A percentile compares a stretch with the other conserved stretches of the same genome.
Conservation (phyloP, 1,140 invertebrate species). For the Lucilia cuprina region DNA sequence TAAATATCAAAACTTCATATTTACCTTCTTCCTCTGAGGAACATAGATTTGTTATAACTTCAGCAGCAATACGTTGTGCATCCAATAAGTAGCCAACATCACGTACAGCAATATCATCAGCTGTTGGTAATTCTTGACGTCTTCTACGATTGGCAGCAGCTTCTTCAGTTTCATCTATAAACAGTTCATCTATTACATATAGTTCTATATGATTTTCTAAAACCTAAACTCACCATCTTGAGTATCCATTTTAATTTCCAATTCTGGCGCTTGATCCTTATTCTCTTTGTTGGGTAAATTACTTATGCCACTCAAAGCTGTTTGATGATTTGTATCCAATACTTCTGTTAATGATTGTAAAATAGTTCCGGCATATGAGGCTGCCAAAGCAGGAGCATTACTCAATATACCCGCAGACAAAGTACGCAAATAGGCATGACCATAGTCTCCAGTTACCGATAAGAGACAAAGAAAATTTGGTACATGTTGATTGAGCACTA, state of each 20-base stretch:
- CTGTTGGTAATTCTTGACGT: conserved; percentile 47
- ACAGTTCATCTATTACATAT: not conserved
- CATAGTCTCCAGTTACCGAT: conserved; percentile 58
- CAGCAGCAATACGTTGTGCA: conserved; percentile 72
- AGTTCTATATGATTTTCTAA: not conserved
- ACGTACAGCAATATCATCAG: conserved; percentile 62
- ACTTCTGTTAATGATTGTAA: conserved; percentile 36
- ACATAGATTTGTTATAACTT: conserved; percentile 76
- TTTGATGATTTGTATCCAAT: conserved; percentile 28
- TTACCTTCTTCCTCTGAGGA: conserved; percentile 68
- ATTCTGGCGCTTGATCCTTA: conserved; percentile 28
- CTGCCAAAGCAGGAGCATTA: conserved; percentile 63
- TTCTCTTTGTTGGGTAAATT: conserved; percentile 4
- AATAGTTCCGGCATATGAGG: conserved; percentile 43
- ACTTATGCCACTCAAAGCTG: conserved; percentile 17
- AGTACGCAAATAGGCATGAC: conserved; percentile 64
- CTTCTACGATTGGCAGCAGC: conserved; percentile 41
- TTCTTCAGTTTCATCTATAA: conserved; percentile 43
- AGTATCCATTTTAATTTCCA: conserved; percentile 40
- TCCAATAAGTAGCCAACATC: conserved; percentile 66
- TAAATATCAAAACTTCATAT: too few species aligned
- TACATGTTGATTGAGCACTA: conserved; percentile 64
- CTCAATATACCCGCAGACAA: conserved; percentile 65
- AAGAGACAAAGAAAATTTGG: conserved; percentile 64
- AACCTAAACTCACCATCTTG: conserved; percentile 25